Percentiles rank a stretch among this genome's conserved stretches.
Evolutionary conservation across 2,888 invertebrate species (phyloP).

Genomic region (Leptogaster cylindrica): DNA sequence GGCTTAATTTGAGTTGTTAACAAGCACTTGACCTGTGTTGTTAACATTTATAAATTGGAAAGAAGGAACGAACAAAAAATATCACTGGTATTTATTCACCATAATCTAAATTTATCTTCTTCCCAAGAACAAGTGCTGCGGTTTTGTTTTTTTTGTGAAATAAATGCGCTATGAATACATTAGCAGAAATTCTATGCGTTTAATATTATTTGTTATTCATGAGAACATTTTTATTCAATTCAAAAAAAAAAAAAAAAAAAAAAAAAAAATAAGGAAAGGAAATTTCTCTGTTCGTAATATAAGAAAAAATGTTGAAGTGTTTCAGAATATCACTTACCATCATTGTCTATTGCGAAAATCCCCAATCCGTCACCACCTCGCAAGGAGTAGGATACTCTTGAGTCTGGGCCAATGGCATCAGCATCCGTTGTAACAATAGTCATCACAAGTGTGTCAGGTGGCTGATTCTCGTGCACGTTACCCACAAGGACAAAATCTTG

Average conservation of each 20-base stretch:
- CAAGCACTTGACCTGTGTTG: slow-evolving; percentile 18
- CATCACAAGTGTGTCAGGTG: slow-evolving; percentile 78
- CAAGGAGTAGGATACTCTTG: slow-evolving; percentile 83
- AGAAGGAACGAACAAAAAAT: background rate
- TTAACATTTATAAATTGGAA: slow-evolving; percentile 25
- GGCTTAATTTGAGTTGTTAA: slow-evolving; percentile 8
- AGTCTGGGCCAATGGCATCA: slow-evolving; percentile 81
- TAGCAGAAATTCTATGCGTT: background rate
- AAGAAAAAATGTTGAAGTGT: background rate
- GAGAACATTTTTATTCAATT: slow-evolving; percentile 13
- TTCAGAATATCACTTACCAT: slow-evolving; percentile 68
- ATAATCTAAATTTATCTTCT: slow-evolving; percentile 22
- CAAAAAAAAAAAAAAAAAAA: too few relatives aligned
- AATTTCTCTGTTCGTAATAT: slow-evolving; percentile 13
- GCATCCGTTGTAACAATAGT: slow-evolving; percentile 79
- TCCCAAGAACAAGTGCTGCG: background rate
- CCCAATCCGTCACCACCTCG: slow-evolving; percentile 90
- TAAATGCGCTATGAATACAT: background rate
- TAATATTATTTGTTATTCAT: slow-evolving; percentile 24
- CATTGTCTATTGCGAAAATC: slow-evolving; percentile 86
- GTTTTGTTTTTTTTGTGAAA: slow-evolving; percentile 10
- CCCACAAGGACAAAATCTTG: slow-evolving; percentile 79
- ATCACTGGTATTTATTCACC: slow-evolving; percentile 20
- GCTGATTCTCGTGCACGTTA: slow-evolving; percentile 80
- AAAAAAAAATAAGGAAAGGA: too few relatives aligned